Percentiles rank a stretch among this genome's conserved stretches.
Conservation (phyloP, 1,140 invertebrate species). For the Megathymus violae region DNA sequence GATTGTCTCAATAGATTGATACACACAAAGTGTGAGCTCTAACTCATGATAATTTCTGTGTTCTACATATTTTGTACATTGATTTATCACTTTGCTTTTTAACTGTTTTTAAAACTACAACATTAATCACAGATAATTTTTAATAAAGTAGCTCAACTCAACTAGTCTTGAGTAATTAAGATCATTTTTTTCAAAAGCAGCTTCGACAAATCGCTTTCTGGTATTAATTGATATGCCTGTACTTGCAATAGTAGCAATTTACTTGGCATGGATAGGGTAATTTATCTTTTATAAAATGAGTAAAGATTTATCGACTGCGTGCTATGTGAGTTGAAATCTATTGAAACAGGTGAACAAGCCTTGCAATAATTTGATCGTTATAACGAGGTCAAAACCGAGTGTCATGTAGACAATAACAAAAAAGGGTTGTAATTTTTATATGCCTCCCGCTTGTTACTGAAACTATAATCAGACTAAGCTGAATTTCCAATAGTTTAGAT, state of each 20-base stretch:
- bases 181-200: conserved; percentile 29
- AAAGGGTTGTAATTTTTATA: background rate
- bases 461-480: too few species aligned
- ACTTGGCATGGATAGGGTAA: conserved; percentile 28
- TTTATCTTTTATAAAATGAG: conserved; percentile 30
- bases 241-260: conserved; percentile 29
- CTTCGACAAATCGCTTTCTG: conserved; percentile 31
- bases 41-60: background rate
- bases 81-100: conserved; percentile 1
- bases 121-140: conserved; percentile 19
- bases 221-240: conserved; percentile 29
- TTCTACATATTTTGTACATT: background rate
- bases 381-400: background rate
- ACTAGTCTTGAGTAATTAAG: conserved; percentile 24
- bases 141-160: conserved; percentile 17
- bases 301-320: conserved; percentile 23
- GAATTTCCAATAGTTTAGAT: too few species aligned
- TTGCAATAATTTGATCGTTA: background rate
- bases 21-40: background rate
- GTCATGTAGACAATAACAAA: too few species aligned
- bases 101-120: background rate
- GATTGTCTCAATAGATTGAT: background rate
- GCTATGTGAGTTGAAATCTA: background rate
- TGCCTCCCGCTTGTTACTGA: too few species aligned
- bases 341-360: background rate